These are phyloP conservation scores for Hippasteria phrygiana DNA, from an alignment of 53 echinoderm and acorn worm species.

Conservation along the genomic window DNA sequence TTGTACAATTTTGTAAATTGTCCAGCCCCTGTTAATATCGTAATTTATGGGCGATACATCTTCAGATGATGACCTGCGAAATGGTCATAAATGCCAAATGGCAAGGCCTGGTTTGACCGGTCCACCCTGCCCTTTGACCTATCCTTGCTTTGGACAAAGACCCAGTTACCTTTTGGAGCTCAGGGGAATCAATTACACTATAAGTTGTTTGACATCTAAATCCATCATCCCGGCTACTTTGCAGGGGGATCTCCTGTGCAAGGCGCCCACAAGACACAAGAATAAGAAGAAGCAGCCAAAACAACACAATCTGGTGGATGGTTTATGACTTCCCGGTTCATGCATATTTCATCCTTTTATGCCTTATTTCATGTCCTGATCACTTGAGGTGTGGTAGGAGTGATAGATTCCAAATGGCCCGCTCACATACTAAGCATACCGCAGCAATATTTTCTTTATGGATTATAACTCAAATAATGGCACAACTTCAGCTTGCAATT, in stretches of 20 bases:
- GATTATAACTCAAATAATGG: conserved; percentile 25
- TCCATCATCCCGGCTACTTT: conserved; percentile 39
- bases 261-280: neutral
- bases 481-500: conserved; percentile 15
- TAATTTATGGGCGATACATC: conserved; percentile 52
- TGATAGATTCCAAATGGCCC: conserved; percentile 55
- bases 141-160: conserved; percentile 6
- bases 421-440: conserved; percentile 45
- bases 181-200: conserved; percentile 46
- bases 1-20: conserved; percentile 61
- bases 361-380: conserved; percentile 40
- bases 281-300: neutral
- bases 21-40: conserved; percentile 38
- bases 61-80: conserved; percentile 46
- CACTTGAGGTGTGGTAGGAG: conserved; percentile 28
- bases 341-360: conserved; percentile 50
- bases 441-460: conserved; percentile 40
- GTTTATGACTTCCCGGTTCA: conserved; percentile 53
- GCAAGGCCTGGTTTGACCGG: neutral
- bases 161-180: conserved; percentile 12
- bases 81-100: conserved; percentile 35
- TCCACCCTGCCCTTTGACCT: conserved; percentile 36
- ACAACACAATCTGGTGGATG: neutral
- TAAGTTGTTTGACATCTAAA: conserved; percentile 44
- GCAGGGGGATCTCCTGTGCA: neutral